A percentile compares a stretch with the other conserved stretches of the same genome.
Conservation (phyloP, 2,797 vertebrate species). For the Lepus oiostolus region DNA sequence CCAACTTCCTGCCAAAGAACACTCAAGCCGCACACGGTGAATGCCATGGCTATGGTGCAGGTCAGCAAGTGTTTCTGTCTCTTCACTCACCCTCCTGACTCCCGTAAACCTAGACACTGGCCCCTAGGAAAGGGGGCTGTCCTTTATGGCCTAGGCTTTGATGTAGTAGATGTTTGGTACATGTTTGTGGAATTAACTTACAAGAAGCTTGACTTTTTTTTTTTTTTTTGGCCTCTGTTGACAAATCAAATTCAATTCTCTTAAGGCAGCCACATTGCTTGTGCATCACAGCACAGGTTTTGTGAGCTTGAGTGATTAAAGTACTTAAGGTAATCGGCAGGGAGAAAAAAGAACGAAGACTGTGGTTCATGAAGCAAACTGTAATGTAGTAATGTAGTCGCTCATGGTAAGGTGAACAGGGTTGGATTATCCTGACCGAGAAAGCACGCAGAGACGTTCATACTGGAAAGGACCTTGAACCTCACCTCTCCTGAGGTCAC, state of each 20-base stretch:
- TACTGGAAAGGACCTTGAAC: not conserved
- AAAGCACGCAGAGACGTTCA: not conserved
- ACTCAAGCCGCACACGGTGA: not conserved
- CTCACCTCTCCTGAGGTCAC: not conserved
- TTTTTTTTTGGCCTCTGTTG: not conserved
- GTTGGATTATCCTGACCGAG: not conserved
- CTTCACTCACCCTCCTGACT: not conserved
- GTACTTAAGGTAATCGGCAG: conserved; percentile 8
- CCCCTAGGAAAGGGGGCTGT: not conserved
- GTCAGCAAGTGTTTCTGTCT: not conserved
- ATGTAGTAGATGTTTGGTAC: not conserved
- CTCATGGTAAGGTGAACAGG: not conserved
- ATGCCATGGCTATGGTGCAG: not conserved
- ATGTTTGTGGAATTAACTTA: conserved; percentile 24
- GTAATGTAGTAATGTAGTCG: not conserved
- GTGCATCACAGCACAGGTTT: conserved; percentile 24
- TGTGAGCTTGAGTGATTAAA: not conserved
- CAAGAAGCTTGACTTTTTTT: conserved; percentile 38
- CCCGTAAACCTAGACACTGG: not conserved
- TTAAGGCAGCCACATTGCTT: conserved; percentile 28
- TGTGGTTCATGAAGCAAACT: not conserved
- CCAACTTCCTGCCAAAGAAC: not conserved
- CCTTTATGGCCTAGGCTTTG: not conserved
- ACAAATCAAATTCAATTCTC: conserved; percentile 63
- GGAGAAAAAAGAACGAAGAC: not conserved